A percentile compares a stretch with the other conserved stretches of the same genome.
Evolutionary conservation across 2,888 invertebrate species (phyloP).

Genomic region (Aphidoletes aphidimyza): DNA sequence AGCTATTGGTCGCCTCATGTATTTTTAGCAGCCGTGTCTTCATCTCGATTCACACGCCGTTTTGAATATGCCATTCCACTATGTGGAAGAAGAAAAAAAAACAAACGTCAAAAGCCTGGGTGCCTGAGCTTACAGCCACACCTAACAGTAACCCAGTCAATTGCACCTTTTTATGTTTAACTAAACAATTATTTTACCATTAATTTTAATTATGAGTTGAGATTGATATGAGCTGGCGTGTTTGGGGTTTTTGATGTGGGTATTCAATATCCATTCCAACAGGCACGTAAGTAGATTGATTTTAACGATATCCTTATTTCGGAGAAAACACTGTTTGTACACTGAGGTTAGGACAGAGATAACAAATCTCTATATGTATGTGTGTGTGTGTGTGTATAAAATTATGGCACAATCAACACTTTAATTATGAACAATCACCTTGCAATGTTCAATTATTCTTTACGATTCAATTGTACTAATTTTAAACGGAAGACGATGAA

Average conservation of each 20-base stretch:
- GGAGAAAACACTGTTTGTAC: not conserved
- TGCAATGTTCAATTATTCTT: not conserved
- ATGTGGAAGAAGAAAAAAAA: not conserved
- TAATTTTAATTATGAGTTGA: constrained; percentile 31
- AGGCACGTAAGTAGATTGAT: constrained; percentile 42
- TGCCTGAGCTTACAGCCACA: too few relatives aligned
- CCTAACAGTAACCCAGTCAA: not conserved
- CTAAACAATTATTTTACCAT: constrained; percentile 31
- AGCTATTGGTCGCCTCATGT: too few relatives aligned
- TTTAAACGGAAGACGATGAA: too few relatives aligned
- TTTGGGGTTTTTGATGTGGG: not conserved
- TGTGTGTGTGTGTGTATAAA: too few relatives aligned
- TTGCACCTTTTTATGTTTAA: not conserved
- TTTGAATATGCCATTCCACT: not conserved
- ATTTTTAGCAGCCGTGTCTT: too few relatives aligned
- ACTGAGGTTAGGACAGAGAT: too few relatives aligned
- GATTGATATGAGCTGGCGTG: constrained; percentile 39
- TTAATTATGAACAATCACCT: too few relatives aligned
- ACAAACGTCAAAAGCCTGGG: not conserved
- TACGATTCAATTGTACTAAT: constrained; percentile 17
- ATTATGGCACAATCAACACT: too few relatives aligned
- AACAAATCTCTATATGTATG: too few relatives aligned
- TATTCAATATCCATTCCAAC: constrained; percentile 25
- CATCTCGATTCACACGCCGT: not conserved
- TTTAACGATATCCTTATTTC: constrained; percentile 48